Evolutionary conservation across 2,888 invertebrate genomes (phyloP).

Genomic region (Ceriagrion tenellum): DNA sequence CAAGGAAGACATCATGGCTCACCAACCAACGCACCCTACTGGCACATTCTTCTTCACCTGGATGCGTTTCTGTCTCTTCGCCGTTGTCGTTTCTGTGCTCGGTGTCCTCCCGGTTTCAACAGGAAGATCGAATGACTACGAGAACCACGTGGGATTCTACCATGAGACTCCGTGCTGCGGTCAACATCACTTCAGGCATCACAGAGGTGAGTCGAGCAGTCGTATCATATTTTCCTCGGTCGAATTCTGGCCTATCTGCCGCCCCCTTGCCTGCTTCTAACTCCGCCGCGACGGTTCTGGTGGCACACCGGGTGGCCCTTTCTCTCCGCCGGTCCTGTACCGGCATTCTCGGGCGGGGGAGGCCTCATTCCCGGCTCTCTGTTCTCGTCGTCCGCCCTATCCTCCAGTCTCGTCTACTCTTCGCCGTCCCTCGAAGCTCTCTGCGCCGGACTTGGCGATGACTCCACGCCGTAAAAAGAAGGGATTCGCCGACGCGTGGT

Average conservation of each 20-base stretch:
- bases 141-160: constrained; percentile 63
- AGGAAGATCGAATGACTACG: constrained; percentile 42
- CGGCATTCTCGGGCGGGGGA: not conserved
- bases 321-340: not conserved
- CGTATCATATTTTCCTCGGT: not conserved
- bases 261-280: no score
- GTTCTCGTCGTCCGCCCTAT: not conserved
- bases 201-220: constrained; percentile 4
- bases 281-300: not conserved
- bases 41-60: not conserved
- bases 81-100: not conserved
- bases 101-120: constrained; percentile 6
- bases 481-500: not conserved
- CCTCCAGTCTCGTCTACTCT: not conserved
- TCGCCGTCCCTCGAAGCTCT: not conserved
- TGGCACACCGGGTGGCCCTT: not conserved
- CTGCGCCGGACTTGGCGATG: not conserved
- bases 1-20: not conserved
- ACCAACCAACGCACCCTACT: not conserved
- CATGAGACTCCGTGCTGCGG: constrained; percentile 56
- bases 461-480: not conserved
- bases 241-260: not conserved
- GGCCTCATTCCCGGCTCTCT: not conserved
- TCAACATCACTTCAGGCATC: constrained; percentile 62
- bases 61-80: constrained; percentile 46